These are phyloP conservation scores for Philopotamus ludificatus DNA, from an alignment of 1,140 invertebrate species.

Conservation along the genomic window DNA sequence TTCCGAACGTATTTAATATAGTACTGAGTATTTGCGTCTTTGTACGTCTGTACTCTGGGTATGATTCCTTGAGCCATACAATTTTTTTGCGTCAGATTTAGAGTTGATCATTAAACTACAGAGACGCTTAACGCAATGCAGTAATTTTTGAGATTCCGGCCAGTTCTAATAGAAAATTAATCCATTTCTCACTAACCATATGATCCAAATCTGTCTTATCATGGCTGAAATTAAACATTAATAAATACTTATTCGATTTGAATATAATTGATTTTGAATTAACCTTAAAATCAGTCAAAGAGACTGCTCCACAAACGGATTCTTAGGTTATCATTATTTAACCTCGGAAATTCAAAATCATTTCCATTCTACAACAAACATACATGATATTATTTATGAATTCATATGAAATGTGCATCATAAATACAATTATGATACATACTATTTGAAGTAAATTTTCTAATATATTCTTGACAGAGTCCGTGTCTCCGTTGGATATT, in stretches of 20 bases:
- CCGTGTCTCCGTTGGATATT: constrained; percentile 21
- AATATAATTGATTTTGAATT: not conserved
- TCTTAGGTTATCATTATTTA: constrained; percentile 47
- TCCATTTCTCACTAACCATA: constrained; percentile 66
- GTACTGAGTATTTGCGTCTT: constrained; percentile 57
- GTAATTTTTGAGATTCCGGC: constrained; percentile 59
- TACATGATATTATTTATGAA: too few relatives aligned
- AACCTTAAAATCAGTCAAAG: constrained; percentile 53
- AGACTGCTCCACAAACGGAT: constrained; percentile 50
- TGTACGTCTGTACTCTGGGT: constrained; percentile 69
- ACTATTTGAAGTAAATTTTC: constrained; percentile 26
- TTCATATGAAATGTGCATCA: too few relatives aligned
- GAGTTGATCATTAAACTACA: constrained; percentile 89
- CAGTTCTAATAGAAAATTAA: constrained; percentile 64
- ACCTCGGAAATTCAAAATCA: constrained; percentile 48
- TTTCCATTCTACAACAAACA: constrained; percentile 48
- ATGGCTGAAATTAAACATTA: constrained; percentile 61
- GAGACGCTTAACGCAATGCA: constrained; percentile 79
- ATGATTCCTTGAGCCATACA: constrained; percentile 73
- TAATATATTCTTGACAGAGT: constrained; percentile 11
- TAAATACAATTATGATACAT: too few relatives aligned
- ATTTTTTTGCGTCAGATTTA: constrained; percentile 67
- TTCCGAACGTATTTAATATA: constrained; percentile 74
- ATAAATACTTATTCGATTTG: not conserved
- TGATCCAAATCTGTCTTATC: constrained; percentile 73